These are phyloP conservation scores for Bradypus variegatus DNA, from an alignment of 2,797 vertebrate species.

Conservation along the genomic window DNA sequence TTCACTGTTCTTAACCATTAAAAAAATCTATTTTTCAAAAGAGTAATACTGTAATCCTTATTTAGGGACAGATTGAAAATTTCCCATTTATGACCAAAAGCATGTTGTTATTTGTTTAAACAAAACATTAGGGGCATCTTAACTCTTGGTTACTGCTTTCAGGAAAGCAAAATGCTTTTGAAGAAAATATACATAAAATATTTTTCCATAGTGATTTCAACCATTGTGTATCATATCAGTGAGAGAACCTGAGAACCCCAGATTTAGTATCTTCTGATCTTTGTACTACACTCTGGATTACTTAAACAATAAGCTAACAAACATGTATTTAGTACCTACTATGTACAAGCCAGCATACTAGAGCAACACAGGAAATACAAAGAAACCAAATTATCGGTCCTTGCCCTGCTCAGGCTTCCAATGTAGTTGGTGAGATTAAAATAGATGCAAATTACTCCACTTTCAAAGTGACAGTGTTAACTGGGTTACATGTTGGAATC, in stretches of 20 bases:
- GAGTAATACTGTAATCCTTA: conserved; percentile 42
- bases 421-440: neutral
- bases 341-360: conserved; percentile 44
- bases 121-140: conserved; percentile 34
- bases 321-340: conserved; percentile 8
- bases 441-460: neutral
- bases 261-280: neutral
- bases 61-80: conserved; percentile 45
- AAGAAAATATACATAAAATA: conserved; percentile 46
- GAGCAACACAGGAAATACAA: conserved; percentile 43
- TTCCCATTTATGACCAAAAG: conserved; percentile 47
- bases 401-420: conserved; percentile 39
- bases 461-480: neutral
- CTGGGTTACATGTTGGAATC: neutral
- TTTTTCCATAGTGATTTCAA: conserved; percentile 32
- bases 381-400: conserved; percentile 7
- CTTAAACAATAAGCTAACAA: conserved; percentile 16
- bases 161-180: conserved; percentile 43
- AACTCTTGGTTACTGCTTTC: conserved; percentile 49
- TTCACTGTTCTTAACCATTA: conserved; percentile 60
- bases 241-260: conserved; percentile 33
- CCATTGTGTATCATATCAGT: conserved; percentile 13
- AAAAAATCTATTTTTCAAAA: conserved; percentile 57
- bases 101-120: conserved; percentile 54
- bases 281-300: conserved; percentile 25